Percentiles rank a stretch among this genome's conserved stretches.
phyloP scores from a whole-genome alignment of 2,888 invertebrate species.

The Rhingia campestris region DNA sequence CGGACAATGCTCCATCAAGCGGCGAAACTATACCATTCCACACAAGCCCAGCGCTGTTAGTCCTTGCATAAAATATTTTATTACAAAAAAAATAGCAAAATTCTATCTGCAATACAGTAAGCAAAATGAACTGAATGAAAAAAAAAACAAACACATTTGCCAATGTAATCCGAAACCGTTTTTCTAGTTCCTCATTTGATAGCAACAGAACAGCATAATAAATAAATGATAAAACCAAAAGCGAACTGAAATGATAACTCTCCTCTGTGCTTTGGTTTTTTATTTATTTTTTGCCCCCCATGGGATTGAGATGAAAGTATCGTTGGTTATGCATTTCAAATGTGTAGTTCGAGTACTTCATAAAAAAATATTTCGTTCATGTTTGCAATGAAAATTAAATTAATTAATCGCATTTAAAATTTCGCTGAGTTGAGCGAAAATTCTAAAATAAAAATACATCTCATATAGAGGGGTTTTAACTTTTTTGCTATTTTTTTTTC shows the following conservation, averaged over 20 bases:
- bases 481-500: neutral
- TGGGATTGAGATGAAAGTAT: slow-evolving; percentile 6
- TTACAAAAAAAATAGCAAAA: slow-evolving; percentile 18
- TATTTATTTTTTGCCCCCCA: neutral
- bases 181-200: slow-evolving; percentile 63
- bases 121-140: slow-evolving; percentile 1
- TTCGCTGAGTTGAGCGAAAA: slow-evolving; percentile 65
- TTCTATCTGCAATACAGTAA: slow-evolving; percentile 15
- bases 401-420: slow-evolving; percentile 54
- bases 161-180: slow-evolving; percentile 57
- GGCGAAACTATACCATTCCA: neutral
- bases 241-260: slow-evolving; percentile 47
- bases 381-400: slow-evolving; percentile 37
- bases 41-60: neutral
- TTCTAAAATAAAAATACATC: slow-evolving; percentile 25
- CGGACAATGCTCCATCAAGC: slow-evolving; percentile 9
- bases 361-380: slow-evolving; percentile 31
- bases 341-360: neutral
- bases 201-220: slow-evolving; percentile 54
- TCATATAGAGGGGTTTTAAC: slow-evolving; percentile 4
- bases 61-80: neutral
- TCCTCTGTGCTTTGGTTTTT: slow-evolving; percentile 15
- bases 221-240: slow-evolving; percentile 63
- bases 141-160: slow-evolving; percentile 41
- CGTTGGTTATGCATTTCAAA: slow-evolving; percentile 43